Evolutionary conservation across 2,888 invertebrate genomes (phyloP), one percentile per base, ranked within the genome.

Genomic region (Anoplius nigerrimus): DNA sequence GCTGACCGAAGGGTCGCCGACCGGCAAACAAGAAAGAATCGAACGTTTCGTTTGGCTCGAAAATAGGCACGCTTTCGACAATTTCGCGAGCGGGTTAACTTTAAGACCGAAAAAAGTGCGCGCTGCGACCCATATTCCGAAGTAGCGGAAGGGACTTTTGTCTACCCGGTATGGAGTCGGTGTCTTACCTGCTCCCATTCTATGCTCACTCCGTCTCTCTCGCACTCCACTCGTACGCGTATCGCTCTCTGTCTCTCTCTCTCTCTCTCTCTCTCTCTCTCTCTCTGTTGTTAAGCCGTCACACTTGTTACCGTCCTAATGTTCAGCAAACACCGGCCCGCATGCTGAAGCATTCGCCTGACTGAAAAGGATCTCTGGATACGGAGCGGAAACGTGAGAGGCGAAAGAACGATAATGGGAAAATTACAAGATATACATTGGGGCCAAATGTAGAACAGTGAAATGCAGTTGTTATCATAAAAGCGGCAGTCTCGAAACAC

Each of bases 71-170:
- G n/a, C n/a, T 6, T 34, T 34, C 6, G 11, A 34, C 11, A 1
- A 34, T 6, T 34, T 34, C 34, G 11, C 34, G 6, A 11, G 16
- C 1, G 2, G 16, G 45, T 53, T 13, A 51, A 53, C 56, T 66
- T 56, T 62, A 54, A 57, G 65, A 16, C 34, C 27, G 13, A 27
- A 21, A 45, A 56, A 64, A 21, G 48, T 42, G 48, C 48, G 21
- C n/a, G 42, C 11, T 54, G 48, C 68, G 68, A 74, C 51, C 59
- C 59, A 71, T 74, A 68, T 74, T 68, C 61, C 51, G 21, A 58
- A 64, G 66, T 60, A 64, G 43, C 69, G 57, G 21, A 54, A 55
- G 66, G 65, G 51, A 61, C 51, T 69, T 52, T 64, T 66, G 65
- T 66, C 52, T 69, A 48, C 52, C 65, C 69, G 34, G 67, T 72